Conservation (phyloP, 2,888 invertebrate genomes). For the Fragum whitleyi region DNA sequence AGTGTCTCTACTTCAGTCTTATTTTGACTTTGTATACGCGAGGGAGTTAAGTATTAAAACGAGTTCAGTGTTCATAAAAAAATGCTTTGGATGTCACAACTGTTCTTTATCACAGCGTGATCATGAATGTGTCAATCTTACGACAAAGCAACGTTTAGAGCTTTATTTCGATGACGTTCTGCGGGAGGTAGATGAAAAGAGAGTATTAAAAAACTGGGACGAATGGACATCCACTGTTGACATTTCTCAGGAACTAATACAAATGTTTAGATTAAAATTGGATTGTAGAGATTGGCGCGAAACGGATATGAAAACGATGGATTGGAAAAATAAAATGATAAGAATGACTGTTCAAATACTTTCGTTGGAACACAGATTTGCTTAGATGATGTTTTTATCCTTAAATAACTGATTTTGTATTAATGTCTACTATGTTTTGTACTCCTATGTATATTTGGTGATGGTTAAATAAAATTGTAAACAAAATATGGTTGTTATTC, state of each 20-base stretch:
- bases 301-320: conserved; percentile 38
- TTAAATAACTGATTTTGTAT: not conserved
- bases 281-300: conserved; percentile 43
- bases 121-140: conserved; percentile 38
- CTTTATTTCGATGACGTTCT: conserved; percentile 54
- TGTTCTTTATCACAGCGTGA: conserved; percentile 38
- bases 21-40: conserved; percentile 53
- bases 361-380: conserved; percentile 31
- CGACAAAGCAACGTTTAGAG: conserved; percentile 32
- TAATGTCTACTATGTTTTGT: not conserved
- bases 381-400: not conserved
- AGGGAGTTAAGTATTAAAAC: conserved; percentile 30
- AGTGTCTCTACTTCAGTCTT: conserved; percentile 43
- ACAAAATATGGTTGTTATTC: not conserved
- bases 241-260: conserved; percentile 3
- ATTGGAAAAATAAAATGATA: conserved; percentile 45
- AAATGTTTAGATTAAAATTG: conserved; percentile 44
- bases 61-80: conserved; percentile 34
- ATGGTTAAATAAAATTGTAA: not conserved
- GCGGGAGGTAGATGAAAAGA: conserved; percentile 30
- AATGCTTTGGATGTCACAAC: conserved; percentile 39
- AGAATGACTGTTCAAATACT: conserved; percentile 34
- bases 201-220: conserved; percentile 36
- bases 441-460: not conserved
- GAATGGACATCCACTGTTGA: conserved; percentile 29